Evolutionary conservation across 2,797 vertebrate genomes (phyloP).

Genomic region (Spondyliosoma cantharus): DNA sequence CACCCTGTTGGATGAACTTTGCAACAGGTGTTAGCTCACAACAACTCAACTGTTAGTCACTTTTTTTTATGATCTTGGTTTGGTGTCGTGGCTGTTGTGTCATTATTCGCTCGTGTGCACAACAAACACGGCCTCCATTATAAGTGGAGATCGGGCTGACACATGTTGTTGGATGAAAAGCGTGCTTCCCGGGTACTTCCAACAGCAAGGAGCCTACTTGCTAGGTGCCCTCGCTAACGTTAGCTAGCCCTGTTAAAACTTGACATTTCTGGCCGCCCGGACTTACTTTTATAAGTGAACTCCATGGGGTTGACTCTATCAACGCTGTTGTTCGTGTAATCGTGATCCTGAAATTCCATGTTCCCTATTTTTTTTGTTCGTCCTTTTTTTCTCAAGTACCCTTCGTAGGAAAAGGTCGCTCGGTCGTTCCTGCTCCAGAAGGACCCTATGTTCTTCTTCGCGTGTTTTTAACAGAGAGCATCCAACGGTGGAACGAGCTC

Average conservation of each 20-base stretch:
- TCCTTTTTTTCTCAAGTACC: slow-evolving; percentile 23
- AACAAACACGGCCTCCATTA: background rate
- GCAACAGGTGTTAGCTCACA: slow-evolving; percentile 1
- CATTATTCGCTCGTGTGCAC: background rate
- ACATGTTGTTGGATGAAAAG: background rate
- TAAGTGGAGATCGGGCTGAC: no score
- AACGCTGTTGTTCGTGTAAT: slow-evolving; percentile 41
- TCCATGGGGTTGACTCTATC: slow-evolving; percentile 51
- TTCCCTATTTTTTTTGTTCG: background rate
- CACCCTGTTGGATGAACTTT: background rate
- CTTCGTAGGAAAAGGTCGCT: slow-evolving; percentile 38
- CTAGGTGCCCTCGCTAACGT: slow-evolving; percentile 2
- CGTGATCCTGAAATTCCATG: slow-evolving; percentile 64
- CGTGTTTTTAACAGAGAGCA: background rate
- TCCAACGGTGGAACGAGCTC: background rate
- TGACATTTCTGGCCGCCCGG: background rate
- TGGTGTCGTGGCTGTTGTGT: background rate
- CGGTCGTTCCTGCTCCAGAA: slow-evolving; percentile 30
- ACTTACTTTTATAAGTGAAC: slow-evolving; percentile 79
- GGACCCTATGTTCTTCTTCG: slow-evolving; percentile 60
- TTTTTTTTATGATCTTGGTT: background rate
- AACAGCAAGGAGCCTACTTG: slow-evolving; percentile 36
- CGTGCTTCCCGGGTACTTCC: background rate
- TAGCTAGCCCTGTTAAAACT: slow-evolving; percentile 25
- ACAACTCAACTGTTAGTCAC: no score